Evolutionary conservation across 2,888 invertebrate genomes (phyloP), one percentile per base, ranked within the genome.

Genomic region (Eristalinus sepulchralis): DNA sequence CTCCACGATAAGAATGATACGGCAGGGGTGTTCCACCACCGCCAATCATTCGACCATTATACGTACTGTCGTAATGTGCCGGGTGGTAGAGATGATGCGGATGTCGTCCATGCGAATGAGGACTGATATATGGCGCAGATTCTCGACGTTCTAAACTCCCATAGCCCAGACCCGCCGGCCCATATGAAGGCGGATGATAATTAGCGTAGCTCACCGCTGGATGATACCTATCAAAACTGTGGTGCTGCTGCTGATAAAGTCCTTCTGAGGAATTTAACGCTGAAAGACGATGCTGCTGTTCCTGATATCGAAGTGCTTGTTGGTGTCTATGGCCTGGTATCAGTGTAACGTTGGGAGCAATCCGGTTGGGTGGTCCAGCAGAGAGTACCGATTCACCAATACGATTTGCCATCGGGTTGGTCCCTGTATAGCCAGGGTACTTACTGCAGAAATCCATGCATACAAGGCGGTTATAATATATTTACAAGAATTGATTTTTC

Each of bases 41-140:
- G 39, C 88, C 88, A 82, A 88, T 84, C 76, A 89, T 80, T 27
- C 89, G 88, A 3, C 88, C 88, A 78, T 87, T 88, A 64, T 87
- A 89, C 13, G 85, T 82, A 68, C 83, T 88, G 6, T 89, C 88
- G 66, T 88, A 88, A 53, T 86, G 88, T 20, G 79, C 62, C 10
- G 83, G 78, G 68, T 87, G 83, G 27, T 71, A 73, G n/a, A 77
- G 68, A 36, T 83, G 87, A 39, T 88, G 88, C 36, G 86, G 64
- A 76, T 82, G 76, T 13, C 71, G 76, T 11, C 70, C 36, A 62
- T 78, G 75, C 36, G 86, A 59, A 47, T 75, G 82, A 22, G 70
- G 73, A 31, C 75, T 82, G n/a, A 82, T 73, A 71, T 75, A 86
- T 55, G 86, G 8, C 2, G 78, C 9, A 57, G 83, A 13, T 10